Percentiles rank a stretch among this genome's conserved stretches.
Evolutionary conservation across 2,113 vertebrate genomes (phyloP).

Genomic region (Thermophis baileyi): DNA sequence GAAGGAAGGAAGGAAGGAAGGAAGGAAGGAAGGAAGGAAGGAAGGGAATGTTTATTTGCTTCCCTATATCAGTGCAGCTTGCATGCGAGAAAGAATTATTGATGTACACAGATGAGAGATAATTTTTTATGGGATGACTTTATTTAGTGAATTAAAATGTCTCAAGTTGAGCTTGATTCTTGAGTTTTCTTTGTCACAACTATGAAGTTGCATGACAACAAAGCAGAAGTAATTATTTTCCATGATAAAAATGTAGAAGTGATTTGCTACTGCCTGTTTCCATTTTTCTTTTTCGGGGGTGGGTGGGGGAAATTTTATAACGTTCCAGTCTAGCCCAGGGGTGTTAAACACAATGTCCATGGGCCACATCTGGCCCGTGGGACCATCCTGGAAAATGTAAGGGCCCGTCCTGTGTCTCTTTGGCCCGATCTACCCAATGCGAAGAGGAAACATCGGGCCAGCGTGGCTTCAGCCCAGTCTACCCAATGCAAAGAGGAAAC

Average conservation of each 20-base stretch:
- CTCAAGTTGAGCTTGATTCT: neutral
- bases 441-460: too few relatives aligned
- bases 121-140: neutral
- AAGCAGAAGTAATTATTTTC: neutral
- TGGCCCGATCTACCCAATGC: too few relatives aligned
- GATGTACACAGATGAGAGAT: neutral
- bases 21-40: neutral
- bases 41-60: neutral
- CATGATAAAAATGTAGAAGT: neutral
- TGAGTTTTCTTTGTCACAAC: neutral
- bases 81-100: neutral
- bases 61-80: neutral
- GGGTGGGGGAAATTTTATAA: neutral
- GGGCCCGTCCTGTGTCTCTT: too few relatives aligned
- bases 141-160: neutral
- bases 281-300: neutral
- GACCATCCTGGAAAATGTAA: too few relatives aligned
- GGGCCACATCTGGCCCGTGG: too few relatives aligned
- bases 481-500: too few relatives aligned
- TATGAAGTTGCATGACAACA: neutral
- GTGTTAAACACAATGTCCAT: rapidly evolving
- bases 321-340: neutral
- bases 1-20: neutral
- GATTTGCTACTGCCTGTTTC: neutral
- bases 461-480: too few relatives aligned